Conservation (phyloP, 2,113 vertebrate genomes). For the Suricata suricatta region DNA sequence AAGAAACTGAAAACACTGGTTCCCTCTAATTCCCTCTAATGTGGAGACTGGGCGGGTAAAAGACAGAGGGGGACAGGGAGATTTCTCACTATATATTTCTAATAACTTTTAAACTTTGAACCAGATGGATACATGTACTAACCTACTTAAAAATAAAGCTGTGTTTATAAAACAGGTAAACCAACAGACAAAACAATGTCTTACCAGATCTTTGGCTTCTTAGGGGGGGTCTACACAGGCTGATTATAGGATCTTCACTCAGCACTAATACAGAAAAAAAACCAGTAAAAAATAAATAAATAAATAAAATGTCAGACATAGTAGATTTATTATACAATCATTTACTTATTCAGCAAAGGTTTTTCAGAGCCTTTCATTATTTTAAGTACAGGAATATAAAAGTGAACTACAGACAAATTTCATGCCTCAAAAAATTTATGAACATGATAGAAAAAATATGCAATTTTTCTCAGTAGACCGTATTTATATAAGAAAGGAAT, state of each 20-base stretch:
- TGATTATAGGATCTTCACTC: slow-evolving; percentile 6
- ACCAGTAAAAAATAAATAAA: background rate
- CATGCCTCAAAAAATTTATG: background rate
- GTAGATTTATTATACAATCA: background rate
- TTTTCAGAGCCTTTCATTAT: slow-evolving; percentile 1
- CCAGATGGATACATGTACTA: background rate
- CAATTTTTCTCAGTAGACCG: background rate
- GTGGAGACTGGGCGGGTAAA: background rate
- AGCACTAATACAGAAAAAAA: slow-evolving; percentile 22
- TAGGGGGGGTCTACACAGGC: slow-evolving; percentile 80
- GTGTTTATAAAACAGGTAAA: background rate
- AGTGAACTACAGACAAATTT: background rate
- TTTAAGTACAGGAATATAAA: background rate
- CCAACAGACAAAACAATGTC: slow-evolving; percentile 14
- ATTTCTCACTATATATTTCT: background rate
- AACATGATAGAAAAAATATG: background rate
- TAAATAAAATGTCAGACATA: slow-evolving; percentile 58
- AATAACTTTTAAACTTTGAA: slow-evolving; percentile 17
- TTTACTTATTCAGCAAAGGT: background rate
- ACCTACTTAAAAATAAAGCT: background rate
- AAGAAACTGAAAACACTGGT: background rate
- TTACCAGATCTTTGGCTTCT: slow-evolving; percentile 76
- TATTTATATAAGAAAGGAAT: background rate
- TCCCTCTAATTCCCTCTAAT: background rate
- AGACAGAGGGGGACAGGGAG: background rate